These are phyloP conservation scores for Drosophila chauvacae DNA, from an alignment of 1,140 invertebrate species.

Conservation along the genomic window DNA sequence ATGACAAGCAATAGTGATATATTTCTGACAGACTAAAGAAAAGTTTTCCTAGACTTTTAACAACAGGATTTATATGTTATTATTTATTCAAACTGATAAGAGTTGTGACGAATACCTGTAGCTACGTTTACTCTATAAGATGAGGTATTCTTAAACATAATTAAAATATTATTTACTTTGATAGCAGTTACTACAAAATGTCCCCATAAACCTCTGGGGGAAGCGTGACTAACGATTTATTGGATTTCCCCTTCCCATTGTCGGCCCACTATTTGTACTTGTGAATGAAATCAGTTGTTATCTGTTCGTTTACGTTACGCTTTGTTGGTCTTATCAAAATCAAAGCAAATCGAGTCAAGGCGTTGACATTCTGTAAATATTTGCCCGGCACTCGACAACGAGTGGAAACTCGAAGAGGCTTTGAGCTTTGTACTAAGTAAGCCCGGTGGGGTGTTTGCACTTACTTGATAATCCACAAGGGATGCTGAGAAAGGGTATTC, in stretches of 20 bases:
- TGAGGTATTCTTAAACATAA: neutral
- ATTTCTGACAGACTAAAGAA: neutral
- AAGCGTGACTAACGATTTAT: slow-evolving; percentile 14
- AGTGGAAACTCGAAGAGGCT: slow-evolving; percentile 25
- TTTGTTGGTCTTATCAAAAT: slow-evolving; percentile 46
- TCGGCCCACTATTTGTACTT: slow-evolving; percentile 4
- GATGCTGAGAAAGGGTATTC: slow-evolving; percentile 9
- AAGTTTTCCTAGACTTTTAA: neutral
- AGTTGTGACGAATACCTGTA: slow-evolving; percentile 2
- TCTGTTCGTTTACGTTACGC: slow-evolving; percentile 19
- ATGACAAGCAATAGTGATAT: slow-evolving; percentile 4
- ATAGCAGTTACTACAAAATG: neutral
- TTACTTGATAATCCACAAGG: slow-evolving; percentile 12
- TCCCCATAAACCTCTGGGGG: neutral
- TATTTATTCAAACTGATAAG: slow-evolving; percentile 5
- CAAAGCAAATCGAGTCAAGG: slow-evolving; percentile 18
- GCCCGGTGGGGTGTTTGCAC: slow-evolving; percentile 8
- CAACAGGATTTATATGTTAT: neutral
- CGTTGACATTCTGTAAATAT: slow-evolving; percentile 54
- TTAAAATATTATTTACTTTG: neutral
- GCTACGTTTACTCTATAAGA: neutral
- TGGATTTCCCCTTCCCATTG: neutral
- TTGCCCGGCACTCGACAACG: slow-evolving; percentile 44
- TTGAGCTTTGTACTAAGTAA: slow-evolving; percentile 6
- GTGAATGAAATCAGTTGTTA: slow-evolving; percentile 58